A percentile compares a stretch with the other conserved stretches of the same genome.
phyloP scores from a whole-genome alignment of 2,888 invertebrate species.

The Himalopsyche tibetana region DNA sequence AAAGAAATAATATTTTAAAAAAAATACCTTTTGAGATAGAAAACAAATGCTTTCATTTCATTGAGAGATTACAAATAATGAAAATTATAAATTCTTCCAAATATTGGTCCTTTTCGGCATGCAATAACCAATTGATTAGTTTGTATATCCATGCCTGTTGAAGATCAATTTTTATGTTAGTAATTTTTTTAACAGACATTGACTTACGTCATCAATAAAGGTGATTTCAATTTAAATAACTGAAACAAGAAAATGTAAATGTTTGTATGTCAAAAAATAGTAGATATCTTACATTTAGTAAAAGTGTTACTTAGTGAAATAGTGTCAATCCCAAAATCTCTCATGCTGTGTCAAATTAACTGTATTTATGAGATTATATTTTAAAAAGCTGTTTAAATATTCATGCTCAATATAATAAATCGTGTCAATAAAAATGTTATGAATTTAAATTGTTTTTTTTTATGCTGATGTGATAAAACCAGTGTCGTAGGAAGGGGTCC shows the following conservation, averaged over 20 bases:
- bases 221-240: not conserved
- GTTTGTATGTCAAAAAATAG: not conserved
- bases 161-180: not conserved
- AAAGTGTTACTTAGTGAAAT: conserved; percentile 15
- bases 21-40: too few relatives aligned
- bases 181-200: not conserved
- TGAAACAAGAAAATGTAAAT: not conserved
- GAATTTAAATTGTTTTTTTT: not conserved
- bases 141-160: not conserved
- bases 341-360: conserved; percentile 14
- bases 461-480: not conserved
- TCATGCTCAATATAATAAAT: conserved; percentile 31
- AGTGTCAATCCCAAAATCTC: not conserved
- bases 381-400: conserved; percentile 17
- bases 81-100: too few relatives aligned
- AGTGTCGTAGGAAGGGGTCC: too few relatives aligned
- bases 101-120: too few relatives aligned
- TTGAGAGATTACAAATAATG: not conserved
- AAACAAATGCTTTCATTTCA: not conserved
- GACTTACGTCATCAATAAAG: not conserved
- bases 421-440: conserved; percentile 23
- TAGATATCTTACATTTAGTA: not conserved
- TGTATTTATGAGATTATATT: conserved; percentile 1
- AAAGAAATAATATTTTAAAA: too few relatives aligned
- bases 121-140: too few relatives aligned